Percentiles rank a stretch among this genome's conserved stretches.
These are phyloP conservation scores for Rhabditophanes sp. DNA, from an alignment of 2,888 invertebrate species.

Conservation along the genomic window DNA sequence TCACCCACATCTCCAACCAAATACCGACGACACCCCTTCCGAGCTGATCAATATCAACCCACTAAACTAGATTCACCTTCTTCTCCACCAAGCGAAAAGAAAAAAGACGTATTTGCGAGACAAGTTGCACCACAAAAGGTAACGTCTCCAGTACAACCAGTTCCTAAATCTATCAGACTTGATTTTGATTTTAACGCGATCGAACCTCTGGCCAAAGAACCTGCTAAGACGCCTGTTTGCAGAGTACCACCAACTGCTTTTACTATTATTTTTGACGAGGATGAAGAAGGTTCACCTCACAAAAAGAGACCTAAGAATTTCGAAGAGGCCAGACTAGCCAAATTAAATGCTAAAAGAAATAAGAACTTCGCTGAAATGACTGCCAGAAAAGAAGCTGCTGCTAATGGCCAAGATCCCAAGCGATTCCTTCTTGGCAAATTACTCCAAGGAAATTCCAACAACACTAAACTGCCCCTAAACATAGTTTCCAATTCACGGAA, in stretches of 20 bases:
- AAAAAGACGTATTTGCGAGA: no score
- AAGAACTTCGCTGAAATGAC: slow-evolving; percentile 3
- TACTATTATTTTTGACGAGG: slow-evolving; percentile 18
- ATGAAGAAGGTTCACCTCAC: slow-evolving; percentile 7
- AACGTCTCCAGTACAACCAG: no score
- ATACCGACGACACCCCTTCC: no score
- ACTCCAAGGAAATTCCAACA: slow-evolving; percentile 13
- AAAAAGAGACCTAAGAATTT: slow-evolving; percentile 8
- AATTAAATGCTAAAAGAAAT: slow-evolving; percentile 13
- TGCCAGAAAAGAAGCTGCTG: not conserved
- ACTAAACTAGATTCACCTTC: no score
- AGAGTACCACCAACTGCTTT: slow-evolving; percentile 19
- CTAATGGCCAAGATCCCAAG: slow-evolving; percentile 16
- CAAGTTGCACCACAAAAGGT: no score
- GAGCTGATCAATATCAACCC: no score
- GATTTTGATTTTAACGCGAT: slow-evolving; percentile 18
- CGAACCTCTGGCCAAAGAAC: slow-evolving; percentile 5
- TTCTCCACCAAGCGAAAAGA: no score
- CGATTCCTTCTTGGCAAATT: slow-evolving; percentile 20
- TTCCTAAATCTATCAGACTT: slow-evolving; percentile 22
- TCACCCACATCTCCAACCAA: no score
- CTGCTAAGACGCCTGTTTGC: slow-evolving; percentile 6
- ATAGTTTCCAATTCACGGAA: not conserved
- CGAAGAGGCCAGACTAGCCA: slow-evolving; percentile 17
- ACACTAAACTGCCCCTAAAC: not conserved